Conservation (phyloP, 2,113 vertebrate species). For the Xyrauchen texanus region DNA sequence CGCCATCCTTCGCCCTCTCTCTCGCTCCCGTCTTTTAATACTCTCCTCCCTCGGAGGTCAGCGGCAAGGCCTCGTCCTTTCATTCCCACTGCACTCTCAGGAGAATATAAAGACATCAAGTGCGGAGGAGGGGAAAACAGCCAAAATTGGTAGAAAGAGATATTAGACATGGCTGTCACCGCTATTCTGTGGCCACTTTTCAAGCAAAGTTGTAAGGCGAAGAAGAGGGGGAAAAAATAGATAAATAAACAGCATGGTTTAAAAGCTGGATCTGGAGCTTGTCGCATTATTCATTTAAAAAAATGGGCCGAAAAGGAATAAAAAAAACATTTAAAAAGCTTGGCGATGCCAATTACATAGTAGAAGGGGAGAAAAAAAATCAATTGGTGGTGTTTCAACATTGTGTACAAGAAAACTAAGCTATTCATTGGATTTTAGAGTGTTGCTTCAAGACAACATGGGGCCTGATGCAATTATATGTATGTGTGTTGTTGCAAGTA, state of each 20-base stretch:
- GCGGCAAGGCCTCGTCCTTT: slow-evolving; percentile 82
- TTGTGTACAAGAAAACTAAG: slow-evolving; percentile 65
- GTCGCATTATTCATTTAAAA: slow-evolving; percentile 66
- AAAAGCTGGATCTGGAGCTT: slow-evolving; percentile 76
- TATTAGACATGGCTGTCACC: slow-evolving; percentile 99
- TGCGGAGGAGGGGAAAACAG: slow-evolving; percentile 78
- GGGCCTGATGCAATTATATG: slow-evolving; percentile 61
- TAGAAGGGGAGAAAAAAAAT: slow-evolving; percentile 66
- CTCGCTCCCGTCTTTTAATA: slow-evolving; percentile 66
- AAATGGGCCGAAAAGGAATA: slow-evolving; percentile 44
- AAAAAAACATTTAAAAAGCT: slow-evolving; percentile 68
- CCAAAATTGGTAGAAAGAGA: slow-evolving; percentile 92
- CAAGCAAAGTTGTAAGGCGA: slow-evolving; percentile 69
- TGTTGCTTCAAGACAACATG: slow-evolving; percentile 60
- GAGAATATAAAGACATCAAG: slow-evolving; percentile 98
- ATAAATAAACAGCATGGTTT: slow-evolving; percentile 79
- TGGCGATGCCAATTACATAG: slow-evolving; percentile 68
- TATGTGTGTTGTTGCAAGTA: slow-evolving; percentile 29
- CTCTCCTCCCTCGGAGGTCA: slow-evolving; percentile 91
- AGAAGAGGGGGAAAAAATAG: slow-evolving; percentile 58
- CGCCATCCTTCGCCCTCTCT: slow-evolving; percentile 50
- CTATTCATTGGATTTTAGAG: slow-evolving; percentile 65
- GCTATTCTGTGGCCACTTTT: slow-evolving; percentile 81
- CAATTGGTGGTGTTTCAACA: slow-evolving; percentile 68
- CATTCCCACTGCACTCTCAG: slow-evolving; percentile 83